phyloP scores from a whole-genome alignment of 2,113 vertebrate species.

The Phrynosoma platyrhinos region DNA sequence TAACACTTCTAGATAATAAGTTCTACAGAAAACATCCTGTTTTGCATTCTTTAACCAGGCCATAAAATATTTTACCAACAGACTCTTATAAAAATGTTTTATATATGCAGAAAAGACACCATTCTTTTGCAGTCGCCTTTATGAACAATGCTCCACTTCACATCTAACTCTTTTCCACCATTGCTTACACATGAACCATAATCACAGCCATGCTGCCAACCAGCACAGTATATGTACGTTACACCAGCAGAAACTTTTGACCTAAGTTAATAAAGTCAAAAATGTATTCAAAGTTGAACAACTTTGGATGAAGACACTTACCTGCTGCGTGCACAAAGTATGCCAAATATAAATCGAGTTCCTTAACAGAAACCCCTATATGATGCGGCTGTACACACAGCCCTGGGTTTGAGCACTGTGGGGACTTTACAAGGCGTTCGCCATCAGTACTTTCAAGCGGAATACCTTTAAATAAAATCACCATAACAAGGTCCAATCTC shows the following conservation, averaged over 20 bases:
- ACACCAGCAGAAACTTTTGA: neutral
- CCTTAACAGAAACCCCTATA: slow-evolving; percentile 99
- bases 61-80: neutral
- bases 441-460: slow-evolving; percentile 99
- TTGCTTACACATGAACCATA: neutral
- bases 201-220: neutral
- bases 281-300: slow-evolving; percentile 52
- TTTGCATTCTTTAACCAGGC: neutral
- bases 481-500: slow-evolving; percentile 99
- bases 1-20: neutral
- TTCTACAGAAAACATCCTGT: neutral
- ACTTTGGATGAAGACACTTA: slow-evolving; percentile 79
- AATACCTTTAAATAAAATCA: slow-evolving; percentile 99
- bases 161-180: neutral
- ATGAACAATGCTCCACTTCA: slow-evolving; percentile 16
- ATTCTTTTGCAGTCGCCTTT: neutral
- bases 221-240: neutral
- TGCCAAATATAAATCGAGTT: slow-evolving; percentile 99
- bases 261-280: neutral
- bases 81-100: slow-evolving; percentile 39
- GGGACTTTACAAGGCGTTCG: slow-evolving; percentile 97
- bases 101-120: neutral
- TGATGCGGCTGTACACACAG: slow-evolving; percentile 98
- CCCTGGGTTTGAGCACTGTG: slow-evolving; percentile 96
- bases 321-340: slow-evolving; percentile 98